Conservation (phyloP, 2,888 invertebrate species). For the Troglohyphantes excavatus region DNA sequence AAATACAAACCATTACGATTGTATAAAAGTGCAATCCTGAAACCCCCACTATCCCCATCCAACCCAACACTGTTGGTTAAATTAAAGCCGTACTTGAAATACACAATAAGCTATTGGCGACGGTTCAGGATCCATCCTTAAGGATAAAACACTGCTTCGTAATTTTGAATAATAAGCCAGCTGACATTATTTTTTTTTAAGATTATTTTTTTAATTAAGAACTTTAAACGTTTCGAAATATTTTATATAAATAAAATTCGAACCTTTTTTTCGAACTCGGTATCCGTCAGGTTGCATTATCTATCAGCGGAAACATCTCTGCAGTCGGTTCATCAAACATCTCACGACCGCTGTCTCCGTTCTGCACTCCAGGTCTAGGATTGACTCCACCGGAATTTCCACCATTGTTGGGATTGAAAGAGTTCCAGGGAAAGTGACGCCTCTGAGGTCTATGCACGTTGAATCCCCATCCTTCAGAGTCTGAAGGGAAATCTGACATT, state of each 20-base stretch:
- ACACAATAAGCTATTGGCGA: too few relatives aligned
- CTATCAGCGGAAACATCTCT: slow-evolving; percentile 53
- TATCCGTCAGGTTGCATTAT: neutral
- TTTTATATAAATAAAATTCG: neutral
- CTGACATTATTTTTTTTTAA: too few relatives aligned
- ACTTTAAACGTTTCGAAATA: too few relatives aligned
- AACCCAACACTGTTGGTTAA: too few relatives aligned
- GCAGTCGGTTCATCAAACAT: slow-evolving; percentile 53
- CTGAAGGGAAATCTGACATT: neutral
- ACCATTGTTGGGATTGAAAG: neutral
- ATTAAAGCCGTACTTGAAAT: too few relatives aligned
- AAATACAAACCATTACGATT: too few relatives aligned
- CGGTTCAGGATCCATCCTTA: too few relatives aligned
- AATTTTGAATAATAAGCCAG: too few relatives aligned
- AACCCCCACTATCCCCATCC: too few relatives aligned
- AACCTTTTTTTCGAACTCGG: neutral
- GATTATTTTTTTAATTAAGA: too few relatives aligned
- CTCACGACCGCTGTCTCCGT: slow-evolving; percentile 40
- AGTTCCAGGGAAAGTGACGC: neutral
- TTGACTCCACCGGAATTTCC: neutral
- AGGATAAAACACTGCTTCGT: too few relatives aligned
- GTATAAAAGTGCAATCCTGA: too few relatives aligned
- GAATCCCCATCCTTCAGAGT: neutral
- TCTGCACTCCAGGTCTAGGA: slow-evolving; percentile 3
- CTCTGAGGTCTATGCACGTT: neutral